Conservation (phyloP, 2,797 vertebrate species). For the Danio albolineatus region DNA sequence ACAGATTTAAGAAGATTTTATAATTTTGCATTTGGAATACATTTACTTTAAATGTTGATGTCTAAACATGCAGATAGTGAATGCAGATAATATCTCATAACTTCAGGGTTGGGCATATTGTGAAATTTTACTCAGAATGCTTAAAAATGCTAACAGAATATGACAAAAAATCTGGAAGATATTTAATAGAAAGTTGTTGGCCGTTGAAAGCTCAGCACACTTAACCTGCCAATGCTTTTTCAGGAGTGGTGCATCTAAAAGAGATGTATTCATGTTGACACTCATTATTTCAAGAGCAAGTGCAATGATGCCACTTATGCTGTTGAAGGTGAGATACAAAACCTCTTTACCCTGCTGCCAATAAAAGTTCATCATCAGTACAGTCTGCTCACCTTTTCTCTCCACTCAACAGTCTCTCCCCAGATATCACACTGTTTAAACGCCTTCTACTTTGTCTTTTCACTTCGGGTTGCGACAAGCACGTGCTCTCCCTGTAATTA, state of each 20-base stretch:
- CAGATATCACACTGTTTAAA: slow-evolving; percentile 40
- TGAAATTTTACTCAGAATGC: background rate
- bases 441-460: slow-evolving; percentile 32
- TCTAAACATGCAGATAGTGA: too few species aligned
- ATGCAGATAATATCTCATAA: too few species aligned
- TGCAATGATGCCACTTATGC: slow-evolving; percentile 13
- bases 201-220: slow-evolving; percentile 5
- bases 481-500: slow-evolving; percentile 46
- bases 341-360: slow-evolving; percentile 21
- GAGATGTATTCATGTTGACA: slow-evolving; percentile 24
- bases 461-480: slow-evolving; percentile 29
- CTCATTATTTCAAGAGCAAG: slow-evolving; percentile 23
- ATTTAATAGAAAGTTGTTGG: slow-evolving; percentile 22
- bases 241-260: slow-evolving; percentile 8
- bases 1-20: too few species aligned
- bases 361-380: slow-evolving; percentile 29
- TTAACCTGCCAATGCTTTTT: slow-evolving; percentile 11
- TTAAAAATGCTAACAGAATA: background rate
- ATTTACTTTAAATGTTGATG: too few species aligned
- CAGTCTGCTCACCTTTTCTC: slow-evolving; percentile 10
- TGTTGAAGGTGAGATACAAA: slow-evolving; percentile 34
- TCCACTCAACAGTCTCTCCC: slow-evolving; percentile 6
- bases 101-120: too few species aligned
- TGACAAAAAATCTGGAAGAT: background rate
- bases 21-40: too few species aligned